phyloP scores from a whole-genome alignment of 2,113 vertebrate species.

The Physeter macrocephalus region DNA sequence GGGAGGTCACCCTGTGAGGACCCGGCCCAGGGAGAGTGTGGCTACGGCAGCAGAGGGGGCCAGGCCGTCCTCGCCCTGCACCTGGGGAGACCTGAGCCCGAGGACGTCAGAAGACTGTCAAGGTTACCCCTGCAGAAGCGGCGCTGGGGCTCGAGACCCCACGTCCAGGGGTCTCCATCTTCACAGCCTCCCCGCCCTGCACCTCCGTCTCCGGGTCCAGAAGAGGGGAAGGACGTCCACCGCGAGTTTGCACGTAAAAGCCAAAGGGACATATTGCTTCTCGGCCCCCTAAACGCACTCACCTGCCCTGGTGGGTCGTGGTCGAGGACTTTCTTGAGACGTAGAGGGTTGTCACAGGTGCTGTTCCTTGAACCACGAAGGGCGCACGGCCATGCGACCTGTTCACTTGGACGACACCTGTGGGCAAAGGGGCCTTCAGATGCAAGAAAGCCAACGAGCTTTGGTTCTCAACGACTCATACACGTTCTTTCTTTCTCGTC shows the following conservation, averaged over 20 bases:
- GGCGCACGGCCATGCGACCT: background rate
- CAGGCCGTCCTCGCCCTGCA: background rate
- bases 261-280: background rate
- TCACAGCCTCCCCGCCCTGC: background rate
- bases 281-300: background rate
- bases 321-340: background rate
- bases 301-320: background rate
- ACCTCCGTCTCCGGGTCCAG: rapidly evolving
- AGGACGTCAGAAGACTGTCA: background rate
- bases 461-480: background rate
- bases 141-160: background rate
- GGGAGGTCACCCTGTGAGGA: background rate
- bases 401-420: background rate
- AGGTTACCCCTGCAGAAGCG: background rate
- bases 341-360: background rate
- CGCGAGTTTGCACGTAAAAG: background rate
- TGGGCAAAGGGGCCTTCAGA: background rate
- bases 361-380: background rate
- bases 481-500: slow-evolving; percentile 50
- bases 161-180: background rate
- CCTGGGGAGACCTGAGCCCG: background rate
- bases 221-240: background rate
- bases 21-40: too few relatives aligned
- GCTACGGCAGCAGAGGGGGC: too few relatives aligned
- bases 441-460: background rate